Percentiles rank a stretch among this genome's conserved stretches.
These are phyloP conservation scores for Globia sparganii DNA, from an alignment of 2,888 invertebrate species.

Conservation along the genomic window DNA sequence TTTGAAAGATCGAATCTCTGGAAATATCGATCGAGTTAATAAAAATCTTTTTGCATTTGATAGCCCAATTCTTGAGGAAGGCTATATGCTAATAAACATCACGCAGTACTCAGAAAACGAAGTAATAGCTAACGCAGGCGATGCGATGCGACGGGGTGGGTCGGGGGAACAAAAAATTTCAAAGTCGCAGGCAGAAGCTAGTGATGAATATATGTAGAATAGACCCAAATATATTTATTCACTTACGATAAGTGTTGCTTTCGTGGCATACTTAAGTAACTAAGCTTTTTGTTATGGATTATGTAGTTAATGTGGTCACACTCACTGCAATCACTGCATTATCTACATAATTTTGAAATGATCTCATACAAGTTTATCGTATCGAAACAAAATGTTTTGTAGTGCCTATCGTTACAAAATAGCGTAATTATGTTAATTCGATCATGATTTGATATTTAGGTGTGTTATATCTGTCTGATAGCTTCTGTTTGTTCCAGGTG, in stretches of 20 bases:
- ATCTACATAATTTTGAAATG: slow-evolving; percentile 21
- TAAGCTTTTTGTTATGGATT: slow-evolving; percentile 14
- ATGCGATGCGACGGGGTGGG: too few relatives aligned
- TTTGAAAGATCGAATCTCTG: too few relatives aligned
- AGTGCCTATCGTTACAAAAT: slow-evolving; percentile 18
- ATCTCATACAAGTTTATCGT: slow-evolving; percentile 10
- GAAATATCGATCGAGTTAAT: too few relatives aligned
- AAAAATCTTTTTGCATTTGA: too few relatives aligned
- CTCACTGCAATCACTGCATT: slow-evolving; percentile 17
- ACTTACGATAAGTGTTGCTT: slow-evolving; percentile 1
- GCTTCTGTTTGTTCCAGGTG: slow-evolving; percentile 74
- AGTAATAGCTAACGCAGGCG: too few relatives aligned
- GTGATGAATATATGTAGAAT: slow-evolving; percentile 1
- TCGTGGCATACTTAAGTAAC: neutral
- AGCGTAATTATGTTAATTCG: slow-evolving; percentile 5
- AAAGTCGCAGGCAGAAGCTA: too few relatives aligned
- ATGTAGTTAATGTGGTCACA: neutral
- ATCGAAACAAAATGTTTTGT: slow-evolving; percentile 25
- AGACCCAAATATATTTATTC: slow-evolving; percentile 9
- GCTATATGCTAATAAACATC: too few relatives aligned
- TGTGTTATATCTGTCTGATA: slow-evolving; percentile 17
- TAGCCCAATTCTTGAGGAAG: too few relatives aligned
- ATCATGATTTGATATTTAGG: neutral
- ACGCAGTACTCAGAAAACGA: too few relatives aligned
- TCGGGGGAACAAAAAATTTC: too few relatives aligned